Percentiles rank a stretch among this genome's conserved stretches.
phyloP scores from a whole-genome alignment of 2,888 invertebrate genomes.

The Altica lythri region DNA sequence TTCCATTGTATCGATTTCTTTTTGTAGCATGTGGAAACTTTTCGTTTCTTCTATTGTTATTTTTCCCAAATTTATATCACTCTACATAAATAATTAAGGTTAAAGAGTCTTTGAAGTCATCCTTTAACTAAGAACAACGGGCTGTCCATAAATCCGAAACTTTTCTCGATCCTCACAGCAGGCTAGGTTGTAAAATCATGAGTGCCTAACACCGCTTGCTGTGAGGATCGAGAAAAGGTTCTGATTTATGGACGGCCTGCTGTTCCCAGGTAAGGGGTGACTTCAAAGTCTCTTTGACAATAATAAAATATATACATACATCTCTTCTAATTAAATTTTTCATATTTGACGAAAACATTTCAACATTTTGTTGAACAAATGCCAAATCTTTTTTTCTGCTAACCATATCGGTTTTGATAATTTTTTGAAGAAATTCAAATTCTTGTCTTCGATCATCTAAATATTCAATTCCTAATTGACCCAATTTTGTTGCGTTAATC shows the following conservation, averaged over 20 bases:
- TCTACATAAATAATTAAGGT: constrained; percentile 42
- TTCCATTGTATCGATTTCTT: constrained; percentile 54
- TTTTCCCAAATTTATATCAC: constrained; percentile 48
- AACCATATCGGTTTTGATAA: constrained; percentile 67
- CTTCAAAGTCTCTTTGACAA: background rate
- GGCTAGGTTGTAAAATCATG: background rate
- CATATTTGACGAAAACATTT: constrained; percentile 56
- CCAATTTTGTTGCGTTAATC: constrained; percentile 67
- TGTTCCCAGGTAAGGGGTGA: background rate
- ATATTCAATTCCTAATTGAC: constrained; percentile 70
- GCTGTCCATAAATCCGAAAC: background rate
- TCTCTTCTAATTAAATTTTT: constrained; percentile 57
- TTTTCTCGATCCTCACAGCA: background rate
- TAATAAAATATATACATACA: constrained; percentile 45
- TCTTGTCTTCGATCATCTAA: constrained; percentile 67
- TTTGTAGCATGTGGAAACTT: constrained; percentile 48
- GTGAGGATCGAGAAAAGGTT: background rate
- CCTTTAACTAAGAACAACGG: background rate
- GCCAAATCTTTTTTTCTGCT: constrained; percentile 64
- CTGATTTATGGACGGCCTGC: background rate
- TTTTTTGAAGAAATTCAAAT: constrained; percentile 63
- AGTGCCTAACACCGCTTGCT: background rate
- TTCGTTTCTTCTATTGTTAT: constrained; percentile 40
- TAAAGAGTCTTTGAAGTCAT: too few species aligned
- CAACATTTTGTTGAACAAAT: constrained; percentile 56